Evolutionary conservation across 2,888 invertebrate genomes (phyloP).

Genomic region (Aspidiotus destructor): DNA sequence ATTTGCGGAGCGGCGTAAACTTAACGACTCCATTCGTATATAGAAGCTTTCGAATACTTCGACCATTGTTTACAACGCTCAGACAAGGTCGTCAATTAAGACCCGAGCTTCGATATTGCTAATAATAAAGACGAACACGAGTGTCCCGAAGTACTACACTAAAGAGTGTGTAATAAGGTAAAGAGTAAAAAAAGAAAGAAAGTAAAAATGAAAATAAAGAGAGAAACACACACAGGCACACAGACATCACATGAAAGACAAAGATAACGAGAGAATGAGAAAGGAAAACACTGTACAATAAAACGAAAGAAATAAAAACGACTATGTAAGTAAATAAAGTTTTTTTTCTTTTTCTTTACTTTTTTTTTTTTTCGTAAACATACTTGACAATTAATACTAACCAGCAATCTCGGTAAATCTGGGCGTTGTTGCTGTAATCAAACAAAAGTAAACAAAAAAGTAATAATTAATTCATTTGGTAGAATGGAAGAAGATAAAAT

Average conservation of each 20-base stretch:
- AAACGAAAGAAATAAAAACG: no score
- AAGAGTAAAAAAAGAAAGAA: no score
- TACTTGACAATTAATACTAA: constrained; percentile 39
- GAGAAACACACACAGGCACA: constrained; percentile 2
- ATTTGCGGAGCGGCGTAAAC: no score
- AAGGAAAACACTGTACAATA: no score
- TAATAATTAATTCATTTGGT: constrained; percentile 23
- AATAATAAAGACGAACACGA: no score
- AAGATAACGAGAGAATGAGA: not conserved
- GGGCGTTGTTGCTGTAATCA: constrained; percentile 71
- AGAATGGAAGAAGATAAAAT: constrained; percentile 7
- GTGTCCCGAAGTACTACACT: no score
- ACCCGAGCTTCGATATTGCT: no score
- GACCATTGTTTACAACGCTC: not conserved
- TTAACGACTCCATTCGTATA: not conserved
- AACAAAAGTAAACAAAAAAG: constrained; percentile 37
- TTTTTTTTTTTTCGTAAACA: not conserved
- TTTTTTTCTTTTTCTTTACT: no score
- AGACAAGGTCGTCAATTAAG: no score
- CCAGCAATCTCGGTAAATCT: constrained; percentile 59
- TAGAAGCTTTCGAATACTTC: not conserved
- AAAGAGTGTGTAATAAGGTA: no score
- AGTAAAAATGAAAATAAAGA: no score
- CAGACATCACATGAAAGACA: not conserved
- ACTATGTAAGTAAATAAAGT: constrained; percentile 16